These are phyloP conservation scores for Tachina fera DNA, from an alignment of 2,888 invertebrate species.

Conservation along the genomic window DNA sequence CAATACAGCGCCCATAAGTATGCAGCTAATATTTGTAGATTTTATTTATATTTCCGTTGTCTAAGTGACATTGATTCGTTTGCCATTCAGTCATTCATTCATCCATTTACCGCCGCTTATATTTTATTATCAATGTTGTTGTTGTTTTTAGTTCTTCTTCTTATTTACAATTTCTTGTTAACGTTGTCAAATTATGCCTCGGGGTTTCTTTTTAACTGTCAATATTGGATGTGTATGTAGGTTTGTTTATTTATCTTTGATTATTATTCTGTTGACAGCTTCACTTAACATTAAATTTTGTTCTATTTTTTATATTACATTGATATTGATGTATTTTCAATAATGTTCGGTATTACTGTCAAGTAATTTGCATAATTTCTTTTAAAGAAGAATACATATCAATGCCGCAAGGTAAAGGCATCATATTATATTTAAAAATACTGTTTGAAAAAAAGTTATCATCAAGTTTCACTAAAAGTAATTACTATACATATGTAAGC, in stretches of 20 bases:
- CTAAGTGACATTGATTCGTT: slow-evolving; percentile 71
- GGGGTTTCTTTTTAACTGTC: slow-evolving; percentile 56
- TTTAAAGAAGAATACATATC: neutral
- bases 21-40: slow-evolving; percentile 70
- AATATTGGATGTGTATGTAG: slow-evolving; percentile 21
- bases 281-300: slow-evolving; percentile 40
- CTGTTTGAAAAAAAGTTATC: neutral
- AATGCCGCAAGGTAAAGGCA: neutral
- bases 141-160: slow-evolving; percentile 6
- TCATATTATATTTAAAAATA: neutral
- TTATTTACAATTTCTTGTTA: neutral
- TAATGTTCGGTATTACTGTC: slow-evolving; percentile 56
- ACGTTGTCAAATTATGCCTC: slow-evolving; percentile 68
- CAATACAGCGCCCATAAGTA: slow-evolving; percentile 64
- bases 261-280: slow-evolving; percentile 65
- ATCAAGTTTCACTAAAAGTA: neutral
- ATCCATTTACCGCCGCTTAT: slow-evolving; percentile 33
- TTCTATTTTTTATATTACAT: slow-evolving; percentile 25
- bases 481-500: too few relatives aligned
- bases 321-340: slow-evolving; percentile 68
- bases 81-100: slow-evolving; percentile 39
- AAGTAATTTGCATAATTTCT: slow-evolving; percentile 67
- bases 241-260: slow-evolving; percentile 49
- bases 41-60: slow-evolving; percentile 69
- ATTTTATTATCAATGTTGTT: slow-evolving; percentile 52